These are phyloP conservation scores for Crotalus adamanteus DNA, from an alignment of 2,797 vertebrate species.

Conservation along the genomic window DNA sequence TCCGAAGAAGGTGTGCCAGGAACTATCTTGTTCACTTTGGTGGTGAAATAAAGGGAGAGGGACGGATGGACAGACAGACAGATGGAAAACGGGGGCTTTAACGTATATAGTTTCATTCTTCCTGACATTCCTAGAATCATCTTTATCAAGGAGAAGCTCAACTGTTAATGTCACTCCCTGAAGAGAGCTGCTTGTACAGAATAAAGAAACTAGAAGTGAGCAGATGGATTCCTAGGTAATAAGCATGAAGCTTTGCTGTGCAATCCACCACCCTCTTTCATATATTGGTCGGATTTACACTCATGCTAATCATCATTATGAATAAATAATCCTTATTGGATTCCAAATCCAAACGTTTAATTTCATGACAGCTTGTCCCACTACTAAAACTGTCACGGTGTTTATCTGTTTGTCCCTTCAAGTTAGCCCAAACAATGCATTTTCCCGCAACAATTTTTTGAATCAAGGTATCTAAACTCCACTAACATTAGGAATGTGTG, in stretches of 20 bases:
- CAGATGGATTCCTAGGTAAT: background rate
- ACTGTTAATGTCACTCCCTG: background rate
- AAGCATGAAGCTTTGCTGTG: background rate
- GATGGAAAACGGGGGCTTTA: conserved; percentile 36
- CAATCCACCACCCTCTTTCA: background rate
- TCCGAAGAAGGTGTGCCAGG: conserved; percentile 46
- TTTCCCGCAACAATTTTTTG: no score
- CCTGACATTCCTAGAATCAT: background rate
- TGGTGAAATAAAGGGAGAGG: conserved; percentile 37
- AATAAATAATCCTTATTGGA: background rate
- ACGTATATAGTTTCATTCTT: conserved; percentile 15
- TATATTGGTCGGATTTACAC: background rate
- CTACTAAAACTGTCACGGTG: no score
- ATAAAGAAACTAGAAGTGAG: background rate
- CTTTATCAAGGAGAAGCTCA: background rate
- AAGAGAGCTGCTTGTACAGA: background rate
- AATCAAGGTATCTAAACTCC: no score
- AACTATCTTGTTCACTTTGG: conserved; percentile 58
- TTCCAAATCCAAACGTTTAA: background rate
- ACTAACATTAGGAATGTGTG: no score
- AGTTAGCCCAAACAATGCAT: no score
- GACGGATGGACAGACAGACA: background rate
- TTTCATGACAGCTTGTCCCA: background rate
- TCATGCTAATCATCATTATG: background rate
- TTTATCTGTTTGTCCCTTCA: no score